Conservation (phyloP, 1,140 invertebrate species). For the Asbolus verrucosus region DNA sequence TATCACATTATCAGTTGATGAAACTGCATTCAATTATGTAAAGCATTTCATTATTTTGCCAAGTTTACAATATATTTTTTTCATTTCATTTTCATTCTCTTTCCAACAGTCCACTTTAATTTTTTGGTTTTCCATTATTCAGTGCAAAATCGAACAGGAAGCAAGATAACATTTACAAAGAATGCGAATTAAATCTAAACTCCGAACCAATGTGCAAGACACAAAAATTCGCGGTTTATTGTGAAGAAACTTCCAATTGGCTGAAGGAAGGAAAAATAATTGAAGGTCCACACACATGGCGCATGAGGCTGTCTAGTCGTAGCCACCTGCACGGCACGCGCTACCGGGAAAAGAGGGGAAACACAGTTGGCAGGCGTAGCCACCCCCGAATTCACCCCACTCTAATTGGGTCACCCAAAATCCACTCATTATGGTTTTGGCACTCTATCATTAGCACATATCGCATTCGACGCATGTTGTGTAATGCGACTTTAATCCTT, state of each 20-base stretch:
- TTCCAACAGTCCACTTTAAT: too few species aligned
- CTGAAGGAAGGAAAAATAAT: neutral
- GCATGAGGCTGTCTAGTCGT: conserved; percentile 35
- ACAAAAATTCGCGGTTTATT: neutral
- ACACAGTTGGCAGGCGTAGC: conserved; percentile 44
- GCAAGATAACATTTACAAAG: too few species aligned
- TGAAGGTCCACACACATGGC: conserved; percentile 31
- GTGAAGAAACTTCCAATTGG: conserved; percentile 14
- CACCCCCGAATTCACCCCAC: conserved; percentile 40
- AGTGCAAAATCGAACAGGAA: too few species aligned
- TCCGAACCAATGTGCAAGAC: too few species aligned
- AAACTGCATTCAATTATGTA: too few species aligned
- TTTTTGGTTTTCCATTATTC: too few species aligned
- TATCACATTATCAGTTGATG: too few species aligned
- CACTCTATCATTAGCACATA: conserved; percentile 11
- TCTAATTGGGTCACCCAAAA: conserved; percentile 43
- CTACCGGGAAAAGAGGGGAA: conserved; percentile 45
- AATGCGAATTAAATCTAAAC: too few species aligned
- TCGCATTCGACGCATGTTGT: neutral
- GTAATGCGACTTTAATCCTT: conserved; percentile 32
- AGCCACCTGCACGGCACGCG: conserved; percentile 44
- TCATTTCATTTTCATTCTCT: too few species aligned
- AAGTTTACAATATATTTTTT: too few species aligned
- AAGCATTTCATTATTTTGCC: too few species aligned
- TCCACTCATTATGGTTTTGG: conserved; percentile 30